Base-by-base conservation (phyloP, 2,113 vertebrate genomes). In the Myiozetetes cayanensis region DNA sequence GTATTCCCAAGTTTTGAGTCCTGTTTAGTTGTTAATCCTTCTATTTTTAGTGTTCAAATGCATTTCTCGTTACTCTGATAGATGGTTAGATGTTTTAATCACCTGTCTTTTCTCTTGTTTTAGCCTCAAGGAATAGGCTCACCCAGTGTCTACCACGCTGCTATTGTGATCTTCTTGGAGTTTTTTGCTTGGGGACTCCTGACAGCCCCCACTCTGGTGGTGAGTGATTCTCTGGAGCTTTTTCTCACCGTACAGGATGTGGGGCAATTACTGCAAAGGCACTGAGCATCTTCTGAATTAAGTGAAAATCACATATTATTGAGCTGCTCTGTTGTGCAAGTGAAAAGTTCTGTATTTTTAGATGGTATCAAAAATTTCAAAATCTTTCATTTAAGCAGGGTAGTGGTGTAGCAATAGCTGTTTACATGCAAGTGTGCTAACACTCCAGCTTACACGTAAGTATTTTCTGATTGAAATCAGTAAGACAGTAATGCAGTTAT, bases 161-260 rank as follows among this genome's bases (percentile, higher is more conserved):
- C 99, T 59, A 99, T 99, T 6, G 98, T 99, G 91, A 99, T 99
- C 96, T 99, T 99, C 96, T 95, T 99, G 98, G 99, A 99, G 92
- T 99, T 99, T 90, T 99, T 99, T 95, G 99, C 99, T 4, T 99
- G 99, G 99, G 99, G 99, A 93, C 97, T 99, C 70, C 78, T 99
- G 93, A 99, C 99, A 28, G 98, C 98, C 9, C 99, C 99, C 46
- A 99, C 98, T 10, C 96, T 99, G 80, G 98, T 98, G 98, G 99
- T 99, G 97, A 98, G 98, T 97, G 85, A 44, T 63, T 17, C 8
- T 7, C 1, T 1, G 59, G 11, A 65, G 16, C 43, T 61, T 73
- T 66, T 74, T 39, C 50, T 68, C 0, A 0, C 41, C 27, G 2
- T 31, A 1, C n/a, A 23, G 43, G 68, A 84, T 7, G 22, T 37